phyloP scores from a whole-genome alignment of 2,113 vertebrate species.

The Stigmatopora argus region DNA sequence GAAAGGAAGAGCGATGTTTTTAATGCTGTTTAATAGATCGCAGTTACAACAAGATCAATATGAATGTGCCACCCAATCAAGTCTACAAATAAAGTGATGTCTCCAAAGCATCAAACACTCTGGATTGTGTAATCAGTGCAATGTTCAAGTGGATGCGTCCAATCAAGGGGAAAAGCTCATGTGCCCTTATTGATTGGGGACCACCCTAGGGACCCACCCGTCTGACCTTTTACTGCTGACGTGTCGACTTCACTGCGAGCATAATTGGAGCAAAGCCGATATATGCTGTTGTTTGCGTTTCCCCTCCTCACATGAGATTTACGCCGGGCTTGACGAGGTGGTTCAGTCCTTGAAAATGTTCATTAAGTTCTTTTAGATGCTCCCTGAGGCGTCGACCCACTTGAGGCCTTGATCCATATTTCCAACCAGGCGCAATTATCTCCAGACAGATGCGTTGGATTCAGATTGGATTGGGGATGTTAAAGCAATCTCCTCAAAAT shows the following conservation, averaged over 20 bases:
- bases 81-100: slow-evolving; percentile 36
- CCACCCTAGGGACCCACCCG: slow-evolving; percentile 33
- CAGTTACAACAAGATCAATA: slow-evolving; percentile 49
- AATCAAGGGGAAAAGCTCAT: background rate
- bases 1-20: slow-evolving; percentile 20
- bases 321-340: background rate
- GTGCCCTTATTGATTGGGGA: slow-evolving; percentile 43
- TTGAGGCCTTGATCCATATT: background rate
- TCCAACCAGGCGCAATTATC: background rate
- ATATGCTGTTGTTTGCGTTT: background rate
- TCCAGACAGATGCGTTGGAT: background rate
- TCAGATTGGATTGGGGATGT: background rate
- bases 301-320: background rate
- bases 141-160: background rate
- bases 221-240: slow-evolving; percentile 31
- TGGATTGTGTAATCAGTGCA: slow-evolving; percentile 4
- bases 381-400: background rate
- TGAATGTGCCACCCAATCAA: slow-evolving; percentile 43
- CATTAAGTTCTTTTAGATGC: background rate
- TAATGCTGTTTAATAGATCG: slow-evolving; percentile 52
- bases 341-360: background rate
- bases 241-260: slow-evolving; percentile 24
- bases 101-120: slow-evolving; percentile 5
- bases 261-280: slow-evolving; percentile 12
- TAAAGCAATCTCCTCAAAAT: background rate